Base-by-base conservation (phyloP, 2,888 invertebrate species). In the Pheosia gnoma region DNA sequence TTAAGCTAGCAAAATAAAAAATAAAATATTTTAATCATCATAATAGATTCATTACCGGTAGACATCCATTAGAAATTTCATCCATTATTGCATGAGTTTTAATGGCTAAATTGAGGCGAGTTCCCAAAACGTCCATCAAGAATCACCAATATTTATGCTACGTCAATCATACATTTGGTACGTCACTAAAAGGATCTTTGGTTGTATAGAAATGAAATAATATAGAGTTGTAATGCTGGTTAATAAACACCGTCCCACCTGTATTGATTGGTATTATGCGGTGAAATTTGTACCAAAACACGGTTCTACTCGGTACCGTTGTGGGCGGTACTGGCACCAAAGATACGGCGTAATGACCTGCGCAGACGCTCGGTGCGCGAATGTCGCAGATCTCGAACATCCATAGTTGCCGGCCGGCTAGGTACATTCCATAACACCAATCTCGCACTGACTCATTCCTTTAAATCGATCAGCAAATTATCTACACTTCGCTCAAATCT, bases 331-430 rank as follows among this genome's bases (percentile, higher is more conserved):
- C 63, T 62, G 64, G 54, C 60, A 55, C 63, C 64, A 63, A 66
- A 67, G 61, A 68, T 77, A 75, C 72, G 81, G 84, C 85, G 84
- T 83, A 85, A 82, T 84, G 83, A 85, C 84, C 84, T 74, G 75
- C 66, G 68, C 79, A 63, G 70, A 69, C 71, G 70, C 67, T 70
- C 71, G 70, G 66, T 73, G 77, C 82, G 77, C 80, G 77, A 81
- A 78, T 78, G 80, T 81, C 83, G 81, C 80, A 82, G 81, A 83
- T 85, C 77, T 80, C 78, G 78, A 80, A 83, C 81, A 77, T 74
- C 76, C 72, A 75, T 80, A 75, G 74, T 81, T 74, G 70, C 72
- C 79, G 75, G 74, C 81, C 73, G 69, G 68, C 70, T 66, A 62
- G 70, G 63, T 70, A 76, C 79, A 78, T 79, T 76, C 72, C 71